Base-by-base conservation (phyloP, 2,113 vertebrate species). In the Amblyopsis rosae region DNA sequence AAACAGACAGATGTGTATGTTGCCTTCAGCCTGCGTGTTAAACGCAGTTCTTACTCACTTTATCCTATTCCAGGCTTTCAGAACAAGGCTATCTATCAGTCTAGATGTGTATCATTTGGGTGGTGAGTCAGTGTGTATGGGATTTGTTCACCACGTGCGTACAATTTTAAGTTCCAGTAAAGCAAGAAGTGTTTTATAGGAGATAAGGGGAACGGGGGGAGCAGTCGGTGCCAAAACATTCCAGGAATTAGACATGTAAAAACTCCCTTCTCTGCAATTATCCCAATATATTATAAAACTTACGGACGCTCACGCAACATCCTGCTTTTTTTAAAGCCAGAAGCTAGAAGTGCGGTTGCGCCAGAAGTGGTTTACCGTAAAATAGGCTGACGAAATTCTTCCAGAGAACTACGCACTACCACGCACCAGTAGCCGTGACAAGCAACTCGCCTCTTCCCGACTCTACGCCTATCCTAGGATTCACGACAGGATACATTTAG, bases 81-180 rank as follows among this genome's bases (percentile, higher is more conserved):
- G 84, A 85, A 82, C 82, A 84, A 90, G 26, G 26, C 26, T 77
- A 86, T 90, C 89, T 80, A 73, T 78, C 82, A 82, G 79, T 67
- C 77, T 67, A 55, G 51, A 81, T 80, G 70, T 82, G 81, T 76
- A 86, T 79, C 85, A 83, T 86, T 87, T 87, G 82, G 76, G 73
- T 83, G 69, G 77, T 89, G 89, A 92, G 55, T 92, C 90, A 91
- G 35, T 75, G 79, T 87, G 79, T 89, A 80, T 71, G 77, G 76
- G 85, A 85, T 86, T 80, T 77, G 85, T 87, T 81, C 64, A 86
- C 73, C 71, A 85, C 69, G 84, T 84, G 83, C 57, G 75, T 77
- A 84, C 72, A 75, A 76, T 72, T 62, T 62, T 85, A 73, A 87
- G 65, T 93, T 92, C 87, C 91, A 90, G 91, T 92, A 92, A 91